Evolutionary conservation across 2,888 invertebrate species (phyloP).

Genomic region (Cryptus armator): DNA sequence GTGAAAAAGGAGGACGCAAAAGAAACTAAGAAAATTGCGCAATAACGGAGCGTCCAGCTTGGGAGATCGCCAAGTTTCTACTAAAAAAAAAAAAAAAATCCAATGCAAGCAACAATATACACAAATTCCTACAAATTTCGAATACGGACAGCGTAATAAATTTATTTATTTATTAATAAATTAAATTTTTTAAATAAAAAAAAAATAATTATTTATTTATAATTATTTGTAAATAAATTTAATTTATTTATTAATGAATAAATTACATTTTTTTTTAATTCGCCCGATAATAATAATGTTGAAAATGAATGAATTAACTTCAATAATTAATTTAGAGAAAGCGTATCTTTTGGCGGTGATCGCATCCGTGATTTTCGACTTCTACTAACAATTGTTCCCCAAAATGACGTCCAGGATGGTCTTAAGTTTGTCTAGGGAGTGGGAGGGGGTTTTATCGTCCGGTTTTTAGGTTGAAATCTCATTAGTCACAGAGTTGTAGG

Average conservation of each 20-base stretch:
- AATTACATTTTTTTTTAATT: no score
- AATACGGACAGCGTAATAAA: no score
- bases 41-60: conserved; percentile 52
- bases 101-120: not conserved
- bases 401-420: conserved; percentile 15
- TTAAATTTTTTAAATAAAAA: not conserved
- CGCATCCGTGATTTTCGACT: conserved; percentile 1
- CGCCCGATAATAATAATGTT: no score
- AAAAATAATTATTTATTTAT: not conserved
- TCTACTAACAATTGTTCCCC: not conserved
- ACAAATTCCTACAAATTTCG: no score
- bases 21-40: conserved; percentile 53
- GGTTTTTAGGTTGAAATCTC: conserved; percentile 66
- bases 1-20: conserved; percentile 26
- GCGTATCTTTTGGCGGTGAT: not conserved
- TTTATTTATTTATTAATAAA: no score
- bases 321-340: not conserved
- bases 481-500: conserved; percentile 63
- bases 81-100: not conserved
- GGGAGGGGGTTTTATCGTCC: not conserved
- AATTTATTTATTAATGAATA: no score
- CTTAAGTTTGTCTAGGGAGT: not conserved
- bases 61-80: conserved; percentile 40
- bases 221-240: no score
- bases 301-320: not conserved